Evolutionary conservation across 2,888 invertebrate species (phyloP), one percentile per base, ranked within the genome.

Genomic region (Sinopyrophorus schimmeli): DNA sequence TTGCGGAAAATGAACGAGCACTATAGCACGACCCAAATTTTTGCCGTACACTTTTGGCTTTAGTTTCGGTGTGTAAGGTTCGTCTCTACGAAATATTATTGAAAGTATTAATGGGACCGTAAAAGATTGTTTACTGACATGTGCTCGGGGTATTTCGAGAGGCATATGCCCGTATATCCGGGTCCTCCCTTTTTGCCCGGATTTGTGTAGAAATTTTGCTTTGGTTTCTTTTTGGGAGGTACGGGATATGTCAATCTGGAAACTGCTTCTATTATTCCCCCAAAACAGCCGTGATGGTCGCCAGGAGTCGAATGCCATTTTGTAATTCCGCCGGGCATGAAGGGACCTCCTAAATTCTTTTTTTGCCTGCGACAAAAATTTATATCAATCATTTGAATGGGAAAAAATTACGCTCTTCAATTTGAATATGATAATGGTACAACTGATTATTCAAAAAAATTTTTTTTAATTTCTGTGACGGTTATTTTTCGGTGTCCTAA

Each of bases 271-370:
- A 62, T 65, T 48, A 48, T 68, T 39, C 65, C 68, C 56, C 58
- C 64, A 63, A 68, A 80, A 61, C 77, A 77, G 7, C 80, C 80
- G 53, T 73, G 74, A 62, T 74, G 75, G 60, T 80, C 80, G 9
- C 79, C 80, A 1, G 78, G 76, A 5, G 75, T 72, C 1, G 77
- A 70, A 54, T 77, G 77, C 35, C 64, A 61, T 60, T 80, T 78
- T 1, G 70, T 53, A 2, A 66, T 63, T 3, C 71, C 65, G 12
- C 65, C 47, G 2, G 73, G 71, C 16, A 68, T 44, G 43, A 74
- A 71, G 0, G 70, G 64, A 11, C 47, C 48, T 30, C 57, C 54
- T 3, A 61, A 60, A 2, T 62, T 56, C 30, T 16, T 37, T n/a
- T n/a, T n/a, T n/a, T n/a, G n/a, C n/a, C n/a, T n/a, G n/a, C n/a